Base-by-base conservation (phyloP, 1,140 invertebrate genomes). In the Drosophila nasuta region DNA sequence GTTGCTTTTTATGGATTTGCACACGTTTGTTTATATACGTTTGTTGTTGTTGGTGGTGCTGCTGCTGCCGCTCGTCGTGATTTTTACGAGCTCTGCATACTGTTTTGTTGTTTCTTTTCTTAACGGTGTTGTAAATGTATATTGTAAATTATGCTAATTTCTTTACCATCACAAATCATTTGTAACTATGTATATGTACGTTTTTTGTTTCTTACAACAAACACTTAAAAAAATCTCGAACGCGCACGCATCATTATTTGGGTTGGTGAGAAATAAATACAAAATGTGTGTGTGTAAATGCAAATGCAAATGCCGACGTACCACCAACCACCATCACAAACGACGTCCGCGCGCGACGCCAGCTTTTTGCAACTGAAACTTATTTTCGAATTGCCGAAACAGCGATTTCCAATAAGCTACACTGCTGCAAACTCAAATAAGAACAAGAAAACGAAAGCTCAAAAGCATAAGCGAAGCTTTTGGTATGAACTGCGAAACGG, bases 331-430 rank as follows among this genome's bases (percentile, higher is more conserved):
- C 20, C 20, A 25, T 25, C 20, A 56, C 33, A 51, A 38, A 56
- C 33, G 43, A 38, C 52, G 67, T 75, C 73, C 68, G 59, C 73
- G 59, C 54, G 73, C 73, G 43, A 64, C 54, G 60, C 59, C 33
- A 65, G 73, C 73, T 72, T 75, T 75, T 75, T 71, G 73, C 59
- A 64, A 75, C 73, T 75, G 65, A 75, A 75, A 75, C 72, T 63
- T 30, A 70, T 25, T 70, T 54, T 75, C 72, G 72, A 75, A 75
- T 63, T 70, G 35, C 49, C 66, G 49, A 56, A 70, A 5, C 70
- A 57, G 57, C 66, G 49, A 28, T 69, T 70, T 75, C 35, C 65
- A 69, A 49, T 74, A 56, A 56, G 71, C 62, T 74, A 74, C 49
- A 69, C 35, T 38, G 57, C 56, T 60, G 7, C 52, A 54, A 68